Base-by-base conservation (phyloP, 2,113 vertebrate genomes). In the Agelaius phoeniceus region DNA sequence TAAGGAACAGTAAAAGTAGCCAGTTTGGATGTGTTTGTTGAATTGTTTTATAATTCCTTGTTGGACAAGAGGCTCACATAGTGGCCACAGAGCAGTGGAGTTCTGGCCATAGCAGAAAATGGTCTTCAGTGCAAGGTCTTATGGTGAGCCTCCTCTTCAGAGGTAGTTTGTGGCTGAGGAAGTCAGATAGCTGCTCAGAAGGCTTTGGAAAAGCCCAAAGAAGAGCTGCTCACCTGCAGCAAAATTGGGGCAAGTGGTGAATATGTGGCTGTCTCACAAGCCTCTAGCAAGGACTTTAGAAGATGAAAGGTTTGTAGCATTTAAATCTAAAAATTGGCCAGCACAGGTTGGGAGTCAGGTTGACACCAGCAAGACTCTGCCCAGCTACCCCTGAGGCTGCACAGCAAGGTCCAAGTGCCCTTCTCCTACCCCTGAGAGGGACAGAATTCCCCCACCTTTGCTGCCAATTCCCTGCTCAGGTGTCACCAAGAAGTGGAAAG, bases 221-320 rank as follows among this genome's bases (percentile, higher is more conserved):
- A 88, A 37, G 41, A 66, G 48, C 19, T 44, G 27, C 13, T 55
- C n/a, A 48, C 21, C 35, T 77, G 16, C 15, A 87, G 48, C 30
- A 46, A 84, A 91, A 31, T 4, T 13, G 5, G 11, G 13, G 2
- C 4, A 79, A 63, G 43, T 11, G 7, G 30, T n/a, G 52, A 22
- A 1, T 44, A 18, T 9, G 9, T 6, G 12, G 15, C 49, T 65
- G 41, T 39, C 11, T 84, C 1, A 0, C 4, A 26, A 81, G 15
- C 15, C 15, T 58, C 77, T 37, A 33, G 39, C 37, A 76, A 69
- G 59, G 66, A 13, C 17, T 44, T 67, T 7, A n/a, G 39, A 48
- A 67, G 37, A 44, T 4, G 27, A 65, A 91, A 79, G 16, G 12
- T 30, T 62, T 76, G 44, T 41, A 11, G 41, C 22, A 18, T 37